Base-by-base conservation (phyloP, 2,888 invertebrate genomes). In the Yponomeuta malinellus region DNA sequence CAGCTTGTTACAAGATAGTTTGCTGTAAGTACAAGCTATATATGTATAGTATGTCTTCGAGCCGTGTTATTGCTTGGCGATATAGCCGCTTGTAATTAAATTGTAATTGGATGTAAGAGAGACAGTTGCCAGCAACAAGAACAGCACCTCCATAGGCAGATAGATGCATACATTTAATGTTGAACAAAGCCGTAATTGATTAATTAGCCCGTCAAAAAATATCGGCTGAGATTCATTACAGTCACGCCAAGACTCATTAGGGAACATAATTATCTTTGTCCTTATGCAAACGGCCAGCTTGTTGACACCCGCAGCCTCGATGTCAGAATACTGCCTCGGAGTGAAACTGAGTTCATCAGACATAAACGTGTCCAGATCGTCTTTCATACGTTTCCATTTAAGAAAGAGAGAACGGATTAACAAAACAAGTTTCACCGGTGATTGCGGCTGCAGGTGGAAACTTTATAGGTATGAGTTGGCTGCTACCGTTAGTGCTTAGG, bases 401-500 rank as follows among this genome's bases (percentile, higher is more conserved):
- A 65, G 33, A 65, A 63, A 15, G 52, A 59, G 52, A 59, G 52
- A 59, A 59, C 52, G 52, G 52, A 59, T 59, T 15, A 59, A 59
- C 52, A 12, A 59, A 59, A 59, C 52, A 59, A 59, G 52, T 59
- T 59, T 59, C 52, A 12, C 52, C 52, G 52, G 52, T 15, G 15
- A 59, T 59, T 59, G 52, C 52, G 15, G 52, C 15, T 33, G 29
- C 65, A 65, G 33, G 31, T 33, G 65, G 10, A 29, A 64, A 65
- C 65, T 65, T 29, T 65, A 65, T 10, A 29, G 33, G 29, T 65
- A 65, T 65, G 29, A 65, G 65, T 43, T 68, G 23, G 33, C 68
- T 6, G 33, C 68, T 37, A n/a, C 23, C n/a, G 43, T 59, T 59
- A 59, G 52, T 59, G 52, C 52, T 31, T 23, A 68, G 48, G n/a